Base-by-base conservation (phyloP, 2,113 vertebrate species). In the Ophthalmolycus amberensis region DNA sequence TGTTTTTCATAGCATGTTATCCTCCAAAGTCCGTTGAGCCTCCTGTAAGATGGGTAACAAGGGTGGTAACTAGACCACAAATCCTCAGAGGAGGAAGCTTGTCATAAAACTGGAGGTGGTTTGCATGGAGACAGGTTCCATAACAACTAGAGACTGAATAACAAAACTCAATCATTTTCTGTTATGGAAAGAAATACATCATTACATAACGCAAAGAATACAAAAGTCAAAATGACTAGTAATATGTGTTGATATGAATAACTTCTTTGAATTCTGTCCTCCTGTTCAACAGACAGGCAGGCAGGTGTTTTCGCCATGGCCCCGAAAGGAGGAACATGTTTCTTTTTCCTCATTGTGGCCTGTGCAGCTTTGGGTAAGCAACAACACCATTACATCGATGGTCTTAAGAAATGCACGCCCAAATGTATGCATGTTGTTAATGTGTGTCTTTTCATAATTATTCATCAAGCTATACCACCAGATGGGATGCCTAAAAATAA, bases 1-100 rank as follows among this genome's bases (percentile, higher is more conserved):
- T 94, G 93, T 94, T 95, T 93, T 86, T 91, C 86, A 75, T 62
- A 20, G 44, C 20, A 14, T 71, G 80, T 67, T 86, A 56, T 87
- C 74, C 83, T 86, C 78, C 34, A 83, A 73, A 83, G 79, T 82
- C 82, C 67, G 34, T 1, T 1, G 50, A 71, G 66, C 59, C 10
- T 87, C 80, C 86, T 84, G 59, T 12, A 82, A 83, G 89, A 73
- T 34, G 37, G 63, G 37, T 29, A 72, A 56, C 73, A 27, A 5
- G 50, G 34, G 38, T 15, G 70, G 92, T 92, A 90, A 83, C 93
- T 65, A 85, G 56, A 78, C 44, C 52, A 29, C 25, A 48, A 78
- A 80, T 63, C 70, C 93, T 84, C 89, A 85, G 27, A 90, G 90
- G 89, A 77, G 66, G 74, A 82, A 59, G 27, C 70, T 37, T 64